Base-by-base conservation (phyloP, 2,113 vertebrate species). In the Rallus limicola region DNA sequence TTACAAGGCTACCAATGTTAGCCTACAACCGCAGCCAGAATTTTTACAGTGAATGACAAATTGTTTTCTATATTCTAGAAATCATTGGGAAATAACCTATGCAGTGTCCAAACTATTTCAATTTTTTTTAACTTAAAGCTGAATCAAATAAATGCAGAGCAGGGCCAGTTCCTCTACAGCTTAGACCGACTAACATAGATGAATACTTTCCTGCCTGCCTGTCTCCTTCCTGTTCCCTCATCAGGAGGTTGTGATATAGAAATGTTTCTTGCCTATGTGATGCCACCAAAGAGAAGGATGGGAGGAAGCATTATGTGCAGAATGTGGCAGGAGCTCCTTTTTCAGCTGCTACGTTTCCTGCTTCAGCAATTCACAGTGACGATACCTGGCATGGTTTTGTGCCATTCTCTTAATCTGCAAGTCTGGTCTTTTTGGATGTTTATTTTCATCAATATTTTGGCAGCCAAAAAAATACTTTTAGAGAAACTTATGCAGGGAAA, bases 301-400 rank as follows among this genome's bases (percentile, higher is more conserved):
- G 11, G n/a, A 65, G 19, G 40, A 81, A 86, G 19, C 7, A 44
- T 52, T 68, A n/a, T 28, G 46, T 31, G 13, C 19, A 67, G 33
- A 72, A 55, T 48, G 15, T 14, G 23, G 14, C 10, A 86, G 28
- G 9, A 78, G 12, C 0, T 42, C 33, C 6, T 67, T 50, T 86
- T 92, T 82, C 20, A 58, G 3, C 42, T 65, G 8, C 28, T 63
- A 16, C 1, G 0, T 56, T 85, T 84, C 18, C 71, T 65, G 16
- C 25, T 69, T 48, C 34, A 65, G 23, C 26, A 62, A 16, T 50
- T 78, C 44, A 19, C 25, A 69, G 5, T 58, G 46, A 48, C 28
- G 10, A 12, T 46, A 65, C 19, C 31, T 2, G 2, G 5, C 0
- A 0, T 50, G 46, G 31, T 12, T 79, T 88, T 48, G 72, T 31